A percentile compares a stretch with the other conserved stretches of the same genome.
Evolutionary conservation across 2,797 vertebrate genomes (phyloP).

Genomic region (Psittacula derbiana): DNA sequence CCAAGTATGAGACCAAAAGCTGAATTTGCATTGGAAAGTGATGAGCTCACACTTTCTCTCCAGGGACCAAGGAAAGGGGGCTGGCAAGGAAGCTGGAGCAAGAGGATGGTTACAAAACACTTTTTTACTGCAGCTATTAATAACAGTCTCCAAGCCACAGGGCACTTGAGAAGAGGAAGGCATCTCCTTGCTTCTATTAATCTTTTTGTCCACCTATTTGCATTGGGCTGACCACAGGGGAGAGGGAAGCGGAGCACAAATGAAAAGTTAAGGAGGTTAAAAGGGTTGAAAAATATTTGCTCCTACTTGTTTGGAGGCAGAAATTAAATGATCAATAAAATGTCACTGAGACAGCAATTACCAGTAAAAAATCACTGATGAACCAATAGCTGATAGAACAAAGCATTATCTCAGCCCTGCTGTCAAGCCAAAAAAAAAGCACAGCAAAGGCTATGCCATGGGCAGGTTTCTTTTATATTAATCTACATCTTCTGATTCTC

Average conservation of each 20-base stretch:
- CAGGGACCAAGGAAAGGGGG: conserved; percentile 45
- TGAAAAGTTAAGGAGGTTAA: conserved; percentile 63
- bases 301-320: conserved; percentile 57
- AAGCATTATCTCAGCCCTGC: conserved; percentile 3
- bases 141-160: conserved; percentile 60
- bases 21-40: conserved; percentile 67
- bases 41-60: conserved; percentile 72
- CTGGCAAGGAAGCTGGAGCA: conserved; percentile 28
- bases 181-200: conserved; percentile 66
- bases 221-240: conserved; percentile 40
- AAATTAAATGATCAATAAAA: conserved; percentile 62
- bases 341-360: conserved; percentile 62
- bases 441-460: not conserved
- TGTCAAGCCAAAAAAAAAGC: not conserved
- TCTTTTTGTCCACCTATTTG: conserved; percentile 53
- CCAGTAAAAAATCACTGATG: conserved; percentile 34
- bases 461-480: not conserved
- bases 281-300: conserved; percentile 62
- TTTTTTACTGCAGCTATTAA: conserved; percentile 63
- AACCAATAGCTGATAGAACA: conserved; percentile 23
- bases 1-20: conserved; percentile 57
- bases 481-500: not conserved
- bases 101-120: conserved; percentile 45
- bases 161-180: conserved; percentile 40
- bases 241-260: not conserved